Evolutionary conservation across 2,797 vertebrate species (phyloP), one percentile per base, ranked within the genome.

Genomic region (Rhadinocentrus ornatus): DNA sequence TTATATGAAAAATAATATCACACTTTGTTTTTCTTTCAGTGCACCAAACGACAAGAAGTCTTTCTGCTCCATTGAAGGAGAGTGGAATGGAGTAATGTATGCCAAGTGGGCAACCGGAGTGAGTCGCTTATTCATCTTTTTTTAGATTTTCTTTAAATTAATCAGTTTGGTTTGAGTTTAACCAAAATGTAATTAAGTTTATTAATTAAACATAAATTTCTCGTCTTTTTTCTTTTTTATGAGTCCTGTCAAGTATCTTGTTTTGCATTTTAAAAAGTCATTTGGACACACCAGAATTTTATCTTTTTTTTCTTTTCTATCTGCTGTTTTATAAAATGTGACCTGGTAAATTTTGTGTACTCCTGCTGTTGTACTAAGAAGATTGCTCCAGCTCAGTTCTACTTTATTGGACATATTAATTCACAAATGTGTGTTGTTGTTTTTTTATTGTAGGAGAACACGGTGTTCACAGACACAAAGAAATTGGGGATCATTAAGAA

Each of bases 71-170:
- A 90, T 99, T 75, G 98, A 99, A 93, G 98, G 98, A 69, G 98
- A 99, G 85, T 99, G 97, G 98, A 99, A 99, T 32, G 98, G 97
- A 77, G 94, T 98, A 82, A 99, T 99, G 98, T 99, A 96, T 35
- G 93, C 97, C 84, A 99, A 99, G 90, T 95, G 94, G 89, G 89
- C 94, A 54, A 95, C 96, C 48, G 98, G 98, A 95, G 98, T 99
- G 94, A 96, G 94, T 92, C 55, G 5, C 46, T 72, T 29, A 12
- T 71, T 29, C 22, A 2, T 32, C 22, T 55, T 0, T 4, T 31
- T 7, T 7, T 15, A 15, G 22, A 1, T 16, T 24, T 50, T 18
- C 20, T 52, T 52, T 52, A 52, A 22, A 22, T 52, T 9, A 13
- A 24, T 15, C 11, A 5, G 12, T 24, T 24, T 26, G 10, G 11